Evolutionary conservation across 2,797 vertebrate genomes (phyloP).

Genomic region (Fistularia tabacaria): DNA sequence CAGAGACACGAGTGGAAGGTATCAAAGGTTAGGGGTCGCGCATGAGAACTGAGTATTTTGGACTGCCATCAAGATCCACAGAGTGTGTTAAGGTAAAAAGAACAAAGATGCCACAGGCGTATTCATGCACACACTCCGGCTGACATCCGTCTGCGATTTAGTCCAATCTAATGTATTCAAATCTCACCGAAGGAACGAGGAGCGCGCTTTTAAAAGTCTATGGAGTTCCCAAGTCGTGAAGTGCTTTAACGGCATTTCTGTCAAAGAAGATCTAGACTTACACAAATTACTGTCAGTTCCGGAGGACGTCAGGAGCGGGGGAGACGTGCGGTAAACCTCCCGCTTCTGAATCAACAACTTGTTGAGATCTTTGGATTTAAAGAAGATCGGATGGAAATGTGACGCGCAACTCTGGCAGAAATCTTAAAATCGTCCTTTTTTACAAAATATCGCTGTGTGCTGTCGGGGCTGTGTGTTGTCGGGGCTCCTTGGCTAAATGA

Average conservation of each 20-base stretch:
- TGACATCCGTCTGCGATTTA: neutral
- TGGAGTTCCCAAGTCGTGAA: slow-evolving; percentile 10
- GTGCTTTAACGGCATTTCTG: slow-evolving; percentile 18
- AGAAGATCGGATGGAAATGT: slow-evolving; percentile 11
- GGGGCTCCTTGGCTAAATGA: no score
- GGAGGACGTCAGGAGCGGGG: slow-evolving; percentile 10
- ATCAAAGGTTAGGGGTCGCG: neutral
- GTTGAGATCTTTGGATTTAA: slow-evolving; percentile 23
- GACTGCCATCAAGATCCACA: no score
- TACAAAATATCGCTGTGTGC: no score
- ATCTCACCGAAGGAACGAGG: slow-evolving; percentile 8
- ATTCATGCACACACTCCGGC: neutral
- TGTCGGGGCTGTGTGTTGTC: no score
- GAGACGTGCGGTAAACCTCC: slow-evolving; percentile 37
- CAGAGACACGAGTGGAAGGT: neutral
- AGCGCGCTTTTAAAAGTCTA: slow-evolving; percentile 10
- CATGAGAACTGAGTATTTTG: no score
- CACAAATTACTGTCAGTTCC: slow-evolving; percentile 2
- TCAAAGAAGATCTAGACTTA: slow-evolving; percentile 1
- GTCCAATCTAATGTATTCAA: slow-evolving; percentile 16
- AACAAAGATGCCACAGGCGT: neutral
- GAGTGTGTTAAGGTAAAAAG: neutral
- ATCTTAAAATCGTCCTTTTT: no score
- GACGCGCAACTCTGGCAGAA: slow-evolving; percentile 12
- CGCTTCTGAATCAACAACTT: slow-evolving; percentile 24